Conservation (phyloP, 2,888 invertebrate genomes). For the Sphecodes monilicornis region DNA sequence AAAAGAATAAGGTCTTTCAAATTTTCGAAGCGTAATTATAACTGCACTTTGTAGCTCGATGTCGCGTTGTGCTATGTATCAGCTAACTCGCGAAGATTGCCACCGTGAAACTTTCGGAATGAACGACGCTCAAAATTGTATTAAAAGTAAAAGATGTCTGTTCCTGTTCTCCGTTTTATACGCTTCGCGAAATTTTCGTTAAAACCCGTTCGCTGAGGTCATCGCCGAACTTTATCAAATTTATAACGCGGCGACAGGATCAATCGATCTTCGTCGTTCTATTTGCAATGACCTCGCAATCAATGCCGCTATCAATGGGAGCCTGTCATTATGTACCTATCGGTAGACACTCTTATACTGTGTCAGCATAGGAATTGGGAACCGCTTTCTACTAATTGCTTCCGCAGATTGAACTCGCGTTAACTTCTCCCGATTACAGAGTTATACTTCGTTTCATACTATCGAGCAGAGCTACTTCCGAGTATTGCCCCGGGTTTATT, state of each 20-base stretch:
- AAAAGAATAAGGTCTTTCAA: slow-evolving; percentile 25
- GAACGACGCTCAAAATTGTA: not conserved
- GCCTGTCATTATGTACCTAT: slow-evolving; percentile 11
- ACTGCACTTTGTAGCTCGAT: not conserved
- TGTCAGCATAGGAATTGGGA: slow-evolving; percentile 49
- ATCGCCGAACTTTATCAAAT: not conserved
- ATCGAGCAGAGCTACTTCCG: slow-evolving; percentile 44
- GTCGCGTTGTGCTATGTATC: not conserved
- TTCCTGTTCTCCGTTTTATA: not conserved
- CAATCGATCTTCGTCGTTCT: not conserved
- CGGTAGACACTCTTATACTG: slow-evolving; percentile 27
- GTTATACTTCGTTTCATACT: slow-evolving; percentile 27
- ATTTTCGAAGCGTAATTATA: slow-evolving; percentile 4
- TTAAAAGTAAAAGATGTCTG: not conserved
- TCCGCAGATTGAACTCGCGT: slow-evolving; percentile 63
- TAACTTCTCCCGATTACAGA: slow-evolving; percentile 46
- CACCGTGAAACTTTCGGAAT: not conserved
- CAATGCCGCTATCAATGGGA: slow-evolving; percentile 34
- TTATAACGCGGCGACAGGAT: not conserved
- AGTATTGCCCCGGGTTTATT: slow-evolving; percentile 39
- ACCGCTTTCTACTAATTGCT: slow-evolving; percentile 72
- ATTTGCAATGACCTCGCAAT: slow-evolving; percentile 33
- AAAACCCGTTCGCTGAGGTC: not conserved
- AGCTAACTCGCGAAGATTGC: not conserved
- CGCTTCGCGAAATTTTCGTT: not conserved